A percentile compares a stretch with the other conserved stretches of the same genome.
Evolutionary conservation across 2,113 vertebrate species (phyloP).

Genomic region (Empidonax traillii): DNA sequence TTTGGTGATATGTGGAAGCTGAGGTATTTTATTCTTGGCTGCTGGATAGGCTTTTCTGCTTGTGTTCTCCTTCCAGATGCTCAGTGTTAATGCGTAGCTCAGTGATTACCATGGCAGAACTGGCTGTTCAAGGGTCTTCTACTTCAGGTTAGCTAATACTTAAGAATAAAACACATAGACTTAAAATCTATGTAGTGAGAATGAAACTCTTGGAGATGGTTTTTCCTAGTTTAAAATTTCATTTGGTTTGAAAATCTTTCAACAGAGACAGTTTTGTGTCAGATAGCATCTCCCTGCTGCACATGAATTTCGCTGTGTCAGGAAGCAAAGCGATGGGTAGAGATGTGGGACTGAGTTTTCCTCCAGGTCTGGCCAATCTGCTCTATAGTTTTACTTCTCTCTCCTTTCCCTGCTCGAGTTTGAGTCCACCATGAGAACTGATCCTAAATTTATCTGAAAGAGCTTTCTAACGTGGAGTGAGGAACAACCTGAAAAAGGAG

Average conservation of each 20-base stretch:
- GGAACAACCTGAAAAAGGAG: neutral
- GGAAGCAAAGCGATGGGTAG: neutral
- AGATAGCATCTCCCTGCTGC: neutral
- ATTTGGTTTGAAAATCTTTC: neutral
- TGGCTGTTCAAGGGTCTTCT: neutral
- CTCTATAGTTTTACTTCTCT: neutral
- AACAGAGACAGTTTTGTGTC: neutral
- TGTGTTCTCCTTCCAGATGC: neutral
- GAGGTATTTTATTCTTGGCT: neutral
- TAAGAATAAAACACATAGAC: neutral
- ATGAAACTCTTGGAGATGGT: neutral
- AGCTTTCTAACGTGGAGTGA: neutral
- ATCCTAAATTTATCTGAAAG: neutral
- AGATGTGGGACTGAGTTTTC: neutral
- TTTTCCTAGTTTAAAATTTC: neutral
- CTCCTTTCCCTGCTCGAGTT: neutral
- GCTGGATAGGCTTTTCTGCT: neutral
- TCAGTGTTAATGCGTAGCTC: neutral
- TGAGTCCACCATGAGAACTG: neutral
- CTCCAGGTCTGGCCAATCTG: neutral
- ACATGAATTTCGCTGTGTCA: neutral
- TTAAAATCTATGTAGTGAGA: neutral
- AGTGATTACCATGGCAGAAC: neutral
- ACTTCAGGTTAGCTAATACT: neutral
- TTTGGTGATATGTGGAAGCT: neutral